Conservation (phyloP, 2,113 vertebrate species). For the Pachypanchax playfairii region DNA sequence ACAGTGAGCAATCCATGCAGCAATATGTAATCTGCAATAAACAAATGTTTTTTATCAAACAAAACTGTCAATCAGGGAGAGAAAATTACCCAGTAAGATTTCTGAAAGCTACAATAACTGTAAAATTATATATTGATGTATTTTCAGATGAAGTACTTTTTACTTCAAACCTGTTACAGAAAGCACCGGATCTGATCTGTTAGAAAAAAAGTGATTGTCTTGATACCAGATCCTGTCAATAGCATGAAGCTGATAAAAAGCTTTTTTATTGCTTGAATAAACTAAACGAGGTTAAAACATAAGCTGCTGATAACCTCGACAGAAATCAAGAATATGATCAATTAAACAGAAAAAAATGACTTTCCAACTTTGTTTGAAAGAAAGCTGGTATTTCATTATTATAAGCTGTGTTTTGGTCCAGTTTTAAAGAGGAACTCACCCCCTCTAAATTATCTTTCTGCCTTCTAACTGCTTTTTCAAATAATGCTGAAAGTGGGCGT, state of each 20-base stretch:
- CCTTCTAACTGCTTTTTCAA: too few species aligned
- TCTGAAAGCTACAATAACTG: neutral
- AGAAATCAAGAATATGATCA: neutral
- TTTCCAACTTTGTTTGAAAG: neutral
- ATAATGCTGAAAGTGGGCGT: too few species aligned
- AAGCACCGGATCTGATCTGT: neutral
- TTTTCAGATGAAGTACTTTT: too few species aligned
- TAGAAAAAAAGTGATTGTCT: neutral
- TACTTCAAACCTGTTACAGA: too few species aligned
- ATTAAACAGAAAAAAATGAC: neutral
- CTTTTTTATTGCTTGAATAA: neutral
- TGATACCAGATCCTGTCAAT: neutral
- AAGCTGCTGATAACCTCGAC: neutral
- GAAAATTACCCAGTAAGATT: neutral
- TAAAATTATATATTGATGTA: neutral
- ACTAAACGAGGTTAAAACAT: neutral
- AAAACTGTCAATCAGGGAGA: neutral
- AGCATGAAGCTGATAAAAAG: too few species aligned
- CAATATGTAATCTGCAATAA: neutral
- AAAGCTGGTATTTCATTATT: too few species aligned
- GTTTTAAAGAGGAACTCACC: too few species aligned
- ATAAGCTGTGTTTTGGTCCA: too few species aligned
- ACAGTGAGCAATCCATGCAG: slow-evolving; percentile 3
- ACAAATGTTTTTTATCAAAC: neutral
- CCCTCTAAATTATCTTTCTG: too few species aligned